Conservation (phyloP, 2,888 invertebrate genomes). For the Teleogryllus oceanicus region DNA sequence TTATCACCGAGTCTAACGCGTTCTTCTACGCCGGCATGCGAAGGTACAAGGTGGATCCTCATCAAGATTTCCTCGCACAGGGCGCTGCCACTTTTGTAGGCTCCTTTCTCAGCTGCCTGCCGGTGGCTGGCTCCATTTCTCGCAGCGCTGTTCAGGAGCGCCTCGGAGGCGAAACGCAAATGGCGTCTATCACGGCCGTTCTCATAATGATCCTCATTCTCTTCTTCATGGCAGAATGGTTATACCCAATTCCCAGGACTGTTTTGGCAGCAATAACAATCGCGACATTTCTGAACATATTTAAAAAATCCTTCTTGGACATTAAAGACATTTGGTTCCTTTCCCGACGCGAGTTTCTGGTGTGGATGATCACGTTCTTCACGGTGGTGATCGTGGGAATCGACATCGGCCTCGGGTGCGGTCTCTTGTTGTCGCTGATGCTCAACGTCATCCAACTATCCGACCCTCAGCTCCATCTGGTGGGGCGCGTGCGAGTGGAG, state of each 20-base stretch:
- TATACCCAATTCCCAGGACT: neutral
- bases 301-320: neutral
- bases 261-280: constrained; percentile 23
- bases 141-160: constrained; percentile 11
- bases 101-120: constrained; percentile 10
- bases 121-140: constrained; percentile 18
- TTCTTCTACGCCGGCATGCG: neutral
- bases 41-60: constrained; percentile 12
- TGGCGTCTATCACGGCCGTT: neutral
- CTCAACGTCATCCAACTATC: neutral
- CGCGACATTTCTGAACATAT: neutral
- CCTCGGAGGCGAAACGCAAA: constrained; percentile 26
- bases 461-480: neutral
- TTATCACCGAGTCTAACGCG: neutral
- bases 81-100: constrained; percentile 4
- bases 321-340: neutral
- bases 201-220: neutral
- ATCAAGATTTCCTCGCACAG: constrained; percentile 25
- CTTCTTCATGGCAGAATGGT: neutral
- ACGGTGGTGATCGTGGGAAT: constrained; percentile 3
- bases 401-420: constrained; percentile 7
- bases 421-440: constrained; percentile 1
- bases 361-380: neutral
- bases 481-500: neutral
- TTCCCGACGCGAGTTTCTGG: neutral